A percentile compares a stretch with the other conserved stretches of the same genome.
Evolutionary conservation across 2,797 vertebrate species (phyloP).

Genomic region (Podarcis siculus): DNA sequence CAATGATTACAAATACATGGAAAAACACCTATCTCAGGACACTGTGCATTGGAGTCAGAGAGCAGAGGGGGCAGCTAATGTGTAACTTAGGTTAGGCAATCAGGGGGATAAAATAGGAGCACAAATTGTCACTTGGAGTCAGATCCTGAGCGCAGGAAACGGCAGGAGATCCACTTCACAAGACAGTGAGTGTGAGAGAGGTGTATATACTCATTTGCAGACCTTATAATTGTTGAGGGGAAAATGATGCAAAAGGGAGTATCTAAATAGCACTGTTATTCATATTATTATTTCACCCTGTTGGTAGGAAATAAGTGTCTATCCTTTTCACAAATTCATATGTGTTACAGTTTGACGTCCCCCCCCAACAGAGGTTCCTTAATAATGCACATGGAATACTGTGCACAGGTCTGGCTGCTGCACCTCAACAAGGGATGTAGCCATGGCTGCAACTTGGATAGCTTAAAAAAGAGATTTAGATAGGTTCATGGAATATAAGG

Average conservation of each 20-base stretch:
- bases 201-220: slow-evolving; percentile 53
- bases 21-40: slow-evolving; percentile 65
- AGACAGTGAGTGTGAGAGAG: slow-evolving; percentile 51
- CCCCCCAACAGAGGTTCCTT: not conserved
- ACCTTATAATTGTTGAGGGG: not conserved
- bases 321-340: not conserved
- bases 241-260: rapidly evolving
- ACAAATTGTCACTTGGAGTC: not conserved
- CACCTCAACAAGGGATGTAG: too few species aligned
- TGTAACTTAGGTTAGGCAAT: slow-evolving; percentile 59
- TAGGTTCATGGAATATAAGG: too few species aligned
- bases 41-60: slow-evolving; percentile 64
- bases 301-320: slow-evolving; percentile 1
- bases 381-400: too few species aligned
- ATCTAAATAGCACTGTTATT: rapidly evolving
- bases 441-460: too few species aligned
- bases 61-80: slow-evolving; percentile 33
- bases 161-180: not conserved
- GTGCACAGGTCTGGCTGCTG: too few species aligned
- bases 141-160: slow-evolving; percentile 25
- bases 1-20: slow-evolving; percentile 65
- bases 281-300: not conserved
- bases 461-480: too few species aligned
- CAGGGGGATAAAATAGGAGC: slow-evolving; percentile 47
- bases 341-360: not conserved